phyloP scores from a whole-genome alignment of 2,113 vertebrate species.

The Morone chrysops region DNA sequence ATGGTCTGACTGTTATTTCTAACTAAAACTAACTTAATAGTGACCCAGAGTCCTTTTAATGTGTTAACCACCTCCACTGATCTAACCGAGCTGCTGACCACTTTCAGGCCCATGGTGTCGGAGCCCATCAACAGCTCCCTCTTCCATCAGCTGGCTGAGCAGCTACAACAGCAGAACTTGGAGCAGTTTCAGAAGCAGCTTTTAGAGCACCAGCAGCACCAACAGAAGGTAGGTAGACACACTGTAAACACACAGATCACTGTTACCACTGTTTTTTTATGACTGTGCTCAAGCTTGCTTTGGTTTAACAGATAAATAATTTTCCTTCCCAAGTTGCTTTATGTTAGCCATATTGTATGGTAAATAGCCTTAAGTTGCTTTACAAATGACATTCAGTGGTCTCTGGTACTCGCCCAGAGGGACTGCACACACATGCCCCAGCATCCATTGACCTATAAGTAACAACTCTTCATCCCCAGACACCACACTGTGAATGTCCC shows the following conservation, averaged over 20 bases:
- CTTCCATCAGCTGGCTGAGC: conserved; percentile 97
- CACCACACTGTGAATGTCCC: neutral
- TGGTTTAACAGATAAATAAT: neutral
- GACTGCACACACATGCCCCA: neutral
- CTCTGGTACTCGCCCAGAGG: neutral
- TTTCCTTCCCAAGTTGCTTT: neutral
- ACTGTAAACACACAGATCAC: neutral
- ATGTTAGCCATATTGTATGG: neutral
- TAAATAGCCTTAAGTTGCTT: neutral
- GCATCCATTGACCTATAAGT: neutral
- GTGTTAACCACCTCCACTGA: neutral
- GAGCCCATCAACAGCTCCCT: conserved; percentile 98
- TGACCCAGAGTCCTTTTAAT: neutral
- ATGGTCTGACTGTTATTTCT: neutral
- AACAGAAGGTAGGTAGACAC: conserved; percentile 86
- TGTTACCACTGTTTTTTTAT: no score
- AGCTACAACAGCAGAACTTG: conserved; percentile 97
- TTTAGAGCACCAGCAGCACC: conserved; percentile 89
- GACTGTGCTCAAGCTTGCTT: neutral
- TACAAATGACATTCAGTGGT: neutral
- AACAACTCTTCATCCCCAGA: neutral
- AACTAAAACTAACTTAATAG: neutral
- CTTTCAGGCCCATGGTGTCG: conserved; percentile 91
- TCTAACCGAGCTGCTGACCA: conserved; percentile 24
- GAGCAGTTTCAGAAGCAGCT: conserved; percentile 98